phyloP scores from a whole-genome alignment of 1,140 invertebrate genomes.

The Hycleus cichorii region DNA sequence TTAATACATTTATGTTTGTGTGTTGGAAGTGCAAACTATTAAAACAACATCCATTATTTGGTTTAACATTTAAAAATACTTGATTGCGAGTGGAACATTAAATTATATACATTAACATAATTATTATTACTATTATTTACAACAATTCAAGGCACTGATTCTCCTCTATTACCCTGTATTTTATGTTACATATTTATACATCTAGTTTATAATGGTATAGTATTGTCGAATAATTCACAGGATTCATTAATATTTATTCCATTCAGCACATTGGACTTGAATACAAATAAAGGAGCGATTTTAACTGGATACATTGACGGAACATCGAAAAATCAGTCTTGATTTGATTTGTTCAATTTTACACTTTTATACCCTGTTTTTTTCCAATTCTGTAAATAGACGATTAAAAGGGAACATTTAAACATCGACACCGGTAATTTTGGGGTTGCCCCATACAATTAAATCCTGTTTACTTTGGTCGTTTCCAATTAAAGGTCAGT shows the following conservation, averaged over 20 bases:
- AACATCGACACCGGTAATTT: conserved; percentile 2
- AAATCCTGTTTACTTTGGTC: background rate
- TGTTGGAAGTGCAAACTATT: too few species aligned
- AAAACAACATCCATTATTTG: too few species aligned
- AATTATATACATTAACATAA: background rate
- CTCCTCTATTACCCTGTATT: background rate
- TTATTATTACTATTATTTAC: background rate
- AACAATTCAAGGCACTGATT: conserved; percentile 2
- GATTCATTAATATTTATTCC: background rate
- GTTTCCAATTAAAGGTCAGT: conserved; percentile 25
- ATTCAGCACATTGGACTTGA: background rate
- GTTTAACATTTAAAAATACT: too few species aligned
- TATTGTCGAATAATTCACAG: background rate
- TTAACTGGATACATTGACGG: background rate
- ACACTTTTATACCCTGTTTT: background rate
- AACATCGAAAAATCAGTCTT: too few species aligned
- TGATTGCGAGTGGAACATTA: too few species aligned
- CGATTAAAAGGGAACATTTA: background rate
- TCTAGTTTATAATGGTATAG: too few species aligned
- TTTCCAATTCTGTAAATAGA: background rate
- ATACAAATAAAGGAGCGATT: background rate
- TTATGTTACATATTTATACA: too few species aligned
- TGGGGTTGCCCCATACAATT: conserved; percentile 2
- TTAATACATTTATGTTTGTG: too few species aligned
- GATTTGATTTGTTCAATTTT: too few species aligned